Evolutionary conservation across 2,113 vertebrate species (phyloP).

Genomic region (Campylomormyrus numenius): DNA sequence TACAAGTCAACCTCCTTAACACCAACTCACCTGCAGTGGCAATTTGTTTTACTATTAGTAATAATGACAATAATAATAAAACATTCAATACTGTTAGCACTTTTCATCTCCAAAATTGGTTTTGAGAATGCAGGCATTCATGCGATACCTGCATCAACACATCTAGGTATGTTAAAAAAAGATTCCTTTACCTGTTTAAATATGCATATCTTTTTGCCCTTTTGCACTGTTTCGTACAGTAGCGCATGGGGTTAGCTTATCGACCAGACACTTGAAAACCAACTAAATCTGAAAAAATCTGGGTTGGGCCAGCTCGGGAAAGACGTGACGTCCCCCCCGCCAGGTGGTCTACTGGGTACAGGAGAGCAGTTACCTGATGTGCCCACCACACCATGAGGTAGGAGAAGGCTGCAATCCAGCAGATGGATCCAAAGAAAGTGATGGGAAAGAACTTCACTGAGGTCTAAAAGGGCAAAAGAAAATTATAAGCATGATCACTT

Average conservation of each 20-base stretch:
- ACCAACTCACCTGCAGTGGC: background rate
- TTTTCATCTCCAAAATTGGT: background rate
- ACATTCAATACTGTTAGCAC: background rate
- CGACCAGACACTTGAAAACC: background rate
- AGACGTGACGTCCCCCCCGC: background rate
- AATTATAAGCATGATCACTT: background rate
- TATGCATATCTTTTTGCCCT: background rate
- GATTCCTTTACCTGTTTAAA: background rate
- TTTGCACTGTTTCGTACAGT: background rate
- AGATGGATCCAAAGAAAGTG: conserved; percentile 84
- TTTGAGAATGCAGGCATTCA: background rate
- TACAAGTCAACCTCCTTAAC: background rate
- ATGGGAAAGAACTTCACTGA: conserved; percentile 78
- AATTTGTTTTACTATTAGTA: background rate
- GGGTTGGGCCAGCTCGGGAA: background rate
- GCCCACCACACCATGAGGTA: conserved; percentile 97
- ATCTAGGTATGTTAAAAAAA: background rate
- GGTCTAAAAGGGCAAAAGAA: conserved; percentile 56
- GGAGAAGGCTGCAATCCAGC: conserved; percentile 55
- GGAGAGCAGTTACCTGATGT: conserved; percentile 78
- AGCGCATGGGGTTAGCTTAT: background rate
- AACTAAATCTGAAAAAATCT: background rate
- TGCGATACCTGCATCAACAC: background rate
- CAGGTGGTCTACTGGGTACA: background rate
- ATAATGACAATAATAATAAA: background rate